Evolutionary conservation across 2,797 vertebrate species (phyloP), one percentile per base, ranked within the genome.

Genomic region (Pantherophis alleghaniensis): DNA sequence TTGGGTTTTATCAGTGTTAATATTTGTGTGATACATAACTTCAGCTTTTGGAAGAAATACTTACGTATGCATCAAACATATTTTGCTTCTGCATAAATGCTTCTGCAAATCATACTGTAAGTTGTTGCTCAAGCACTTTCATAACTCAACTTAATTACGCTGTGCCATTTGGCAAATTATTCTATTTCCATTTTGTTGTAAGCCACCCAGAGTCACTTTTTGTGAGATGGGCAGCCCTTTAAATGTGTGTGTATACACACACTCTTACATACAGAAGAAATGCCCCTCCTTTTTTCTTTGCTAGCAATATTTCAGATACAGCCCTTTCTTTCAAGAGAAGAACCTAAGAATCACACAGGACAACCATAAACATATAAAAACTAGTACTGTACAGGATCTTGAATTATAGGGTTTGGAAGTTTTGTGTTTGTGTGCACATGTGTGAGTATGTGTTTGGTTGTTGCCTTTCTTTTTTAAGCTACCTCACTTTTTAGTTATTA

Each of bases 321-420:
- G 32, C 4, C 37, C 94, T 96, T 96, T 95, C 66, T 95, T 96
- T 95, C 51, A 92, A 93, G 95, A 87, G 92, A 93, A 93, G 93
- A 94, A 93, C 26, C 79, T 95, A 94, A 95, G 93, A 96, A 96
- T 90, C 61, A 89, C 94, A 93, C 87, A 61, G 93, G 90, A 91
- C 94, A 94, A 87, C 28, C 92, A 89, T 90, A 91, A n/a, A 95
- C 94, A 89, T 91, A 95, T 95, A 89, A 95, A 96, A 96, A 63
- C 61, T 92, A 92, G 89, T 60, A 32, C 2, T 92, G 95, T 56
- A 42, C 2, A 94, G 95, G 92, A 91, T 95, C 89, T 16, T 66
- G 91, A 79, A 28, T 61, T 37, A 56, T 18, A 24, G 2, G 22
- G 5, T 37, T 60, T 60, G n/a, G 59, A 26, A 24, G 42, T 47